phyloP scores from a whole-genome alignment of 2,797 vertebrate species.

The Pseudochirops corinnae region DNA sequence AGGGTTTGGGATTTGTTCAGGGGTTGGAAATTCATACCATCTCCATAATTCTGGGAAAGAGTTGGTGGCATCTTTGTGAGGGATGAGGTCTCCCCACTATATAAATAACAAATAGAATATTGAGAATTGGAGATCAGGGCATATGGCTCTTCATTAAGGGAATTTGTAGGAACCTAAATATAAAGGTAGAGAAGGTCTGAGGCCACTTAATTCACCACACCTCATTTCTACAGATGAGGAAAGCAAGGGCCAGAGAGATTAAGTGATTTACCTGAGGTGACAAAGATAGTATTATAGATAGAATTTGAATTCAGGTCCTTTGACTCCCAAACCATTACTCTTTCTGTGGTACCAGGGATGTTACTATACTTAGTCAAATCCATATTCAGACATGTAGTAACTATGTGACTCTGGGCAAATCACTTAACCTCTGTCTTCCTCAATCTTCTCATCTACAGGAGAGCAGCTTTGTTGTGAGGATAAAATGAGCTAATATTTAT shows the following conservation, averaged over 20 bases:
- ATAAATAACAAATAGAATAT: background rate
- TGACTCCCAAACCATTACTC: background rate
- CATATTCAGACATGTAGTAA: background rate
- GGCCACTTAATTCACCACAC: background rate
- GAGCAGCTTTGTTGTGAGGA: background rate
- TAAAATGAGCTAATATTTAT: background rate
- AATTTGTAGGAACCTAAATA: background rate
- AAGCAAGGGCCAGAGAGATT: background rate
- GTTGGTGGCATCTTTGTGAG: background rate
- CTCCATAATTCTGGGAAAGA: background rate
- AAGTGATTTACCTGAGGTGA: background rate
- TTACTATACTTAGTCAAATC: background rate
- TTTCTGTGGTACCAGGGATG: background rate
- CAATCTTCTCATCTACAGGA: background rate
- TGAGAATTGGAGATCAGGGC: background rate
- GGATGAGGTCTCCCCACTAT: background rate
- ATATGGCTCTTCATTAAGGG: background rate
- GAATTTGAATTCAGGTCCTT: background rate
- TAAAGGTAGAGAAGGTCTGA: background rate
- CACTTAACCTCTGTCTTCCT: background rate
- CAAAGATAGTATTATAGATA: background rate
- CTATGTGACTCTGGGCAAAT: background rate
- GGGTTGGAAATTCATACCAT: background rate
- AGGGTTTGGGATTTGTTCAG: background rate
- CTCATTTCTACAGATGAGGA: background rate